phyloP scores from a whole-genome alignment of 2,797 vertebrate genomes.

The Chelon auratus region DNA sequence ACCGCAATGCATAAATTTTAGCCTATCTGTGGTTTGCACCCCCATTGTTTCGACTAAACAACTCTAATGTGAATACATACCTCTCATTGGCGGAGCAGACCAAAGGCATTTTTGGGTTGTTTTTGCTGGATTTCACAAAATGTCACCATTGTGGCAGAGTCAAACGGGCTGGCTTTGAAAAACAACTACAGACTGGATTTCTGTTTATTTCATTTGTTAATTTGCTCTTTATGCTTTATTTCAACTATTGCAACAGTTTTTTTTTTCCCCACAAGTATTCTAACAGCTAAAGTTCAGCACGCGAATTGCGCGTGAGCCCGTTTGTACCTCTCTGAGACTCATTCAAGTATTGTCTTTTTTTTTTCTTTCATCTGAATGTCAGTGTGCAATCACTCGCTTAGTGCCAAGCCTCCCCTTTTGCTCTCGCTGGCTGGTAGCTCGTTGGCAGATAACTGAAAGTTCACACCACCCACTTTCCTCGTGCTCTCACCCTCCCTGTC shows the following conservation, averaged over 20 bases:
- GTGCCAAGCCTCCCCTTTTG: slow-evolving; percentile 40
- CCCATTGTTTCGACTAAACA: slow-evolving; percentile 11
- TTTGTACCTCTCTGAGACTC: slow-evolving; percentile 7
- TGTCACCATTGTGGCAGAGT: neutral
- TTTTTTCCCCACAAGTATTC: no score
- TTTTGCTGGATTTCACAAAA: slow-evolving; percentile 23
- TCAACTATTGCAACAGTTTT: neutral
- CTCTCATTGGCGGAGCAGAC: slow-evolving; percentile 9
- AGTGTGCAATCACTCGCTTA: slow-evolving; percentile 52
- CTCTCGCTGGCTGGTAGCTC: slow-evolving; percentile 35
- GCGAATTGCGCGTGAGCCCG: neutral
- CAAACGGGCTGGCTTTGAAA: slow-evolving; percentile 11
- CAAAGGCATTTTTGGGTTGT: slow-evolving; percentile 14
- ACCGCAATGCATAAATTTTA: neutral
- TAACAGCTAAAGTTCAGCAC: no score
- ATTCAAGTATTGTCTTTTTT: slow-evolving; percentile 23
- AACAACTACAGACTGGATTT: neutral
- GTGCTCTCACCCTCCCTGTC: slow-evolving; percentile 64
- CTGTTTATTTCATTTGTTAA: neutral
- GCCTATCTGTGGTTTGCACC: slow-evolving; percentile 4
- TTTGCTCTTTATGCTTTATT: neutral
- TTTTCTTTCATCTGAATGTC: slow-evolving; percentile 52
- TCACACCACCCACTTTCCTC: slow-evolving; percentile 77
- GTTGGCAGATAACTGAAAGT: slow-evolving; percentile 60
- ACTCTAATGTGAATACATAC: neutral